Evolutionary conservation across 2,888 invertebrate genomes (phyloP).

Genomic region (Pteria penguin): DNA sequence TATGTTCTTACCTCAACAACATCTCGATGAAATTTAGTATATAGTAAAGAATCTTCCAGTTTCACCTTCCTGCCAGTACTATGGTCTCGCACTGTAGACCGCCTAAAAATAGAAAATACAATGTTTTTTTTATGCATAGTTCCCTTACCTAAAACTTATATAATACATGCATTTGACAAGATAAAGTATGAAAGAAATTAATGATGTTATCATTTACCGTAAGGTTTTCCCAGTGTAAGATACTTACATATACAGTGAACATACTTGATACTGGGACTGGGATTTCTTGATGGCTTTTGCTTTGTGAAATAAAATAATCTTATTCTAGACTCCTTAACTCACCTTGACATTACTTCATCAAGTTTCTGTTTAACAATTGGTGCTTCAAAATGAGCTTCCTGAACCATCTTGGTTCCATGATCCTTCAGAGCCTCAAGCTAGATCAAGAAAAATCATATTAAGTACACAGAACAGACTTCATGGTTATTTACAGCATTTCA

Average conservation of each 20-base stretch:
- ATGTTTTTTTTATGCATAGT: too few relatives aligned
- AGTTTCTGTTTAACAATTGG: conserved; percentile 86
- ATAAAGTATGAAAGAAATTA: too few relatives aligned
- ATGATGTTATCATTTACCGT: too few relatives aligned
- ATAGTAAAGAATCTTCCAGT: conserved; percentile 89
- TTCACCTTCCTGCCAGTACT: conserved; percentile 85
- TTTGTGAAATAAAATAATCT: too few relatives aligned
- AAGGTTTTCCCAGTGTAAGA: too few relatives aligned
- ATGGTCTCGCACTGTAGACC: conserved; percentile 82
- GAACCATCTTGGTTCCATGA: conserved; percentile 91
- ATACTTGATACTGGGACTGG: too few relatives aligned
- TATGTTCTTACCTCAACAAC: conserved; percentile 86
- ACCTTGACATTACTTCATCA: conserved; percentile 83
- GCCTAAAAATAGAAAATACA: conserved; percentile 67
- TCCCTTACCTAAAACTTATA: too few relatives aligned
- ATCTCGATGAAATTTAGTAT: conserved; percentile 94
- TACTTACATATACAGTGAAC: too few relatives aligned
- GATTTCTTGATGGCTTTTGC: too few relatives aligned
- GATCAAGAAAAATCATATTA: conserved; percentile 36
- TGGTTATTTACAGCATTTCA: too few relatives aligned
- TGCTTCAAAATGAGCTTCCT: conserved; percentile 93
- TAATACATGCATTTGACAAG: too few relatives aligned
- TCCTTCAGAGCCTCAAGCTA: conserved; percentile 87
- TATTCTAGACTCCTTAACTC: conserved; percentile 4
- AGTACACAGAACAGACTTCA: too few relatives aligned